Conservation (phyloP, 2,797 vertebrate genomes). For the Amblyopsis hoosieri region DNA sequence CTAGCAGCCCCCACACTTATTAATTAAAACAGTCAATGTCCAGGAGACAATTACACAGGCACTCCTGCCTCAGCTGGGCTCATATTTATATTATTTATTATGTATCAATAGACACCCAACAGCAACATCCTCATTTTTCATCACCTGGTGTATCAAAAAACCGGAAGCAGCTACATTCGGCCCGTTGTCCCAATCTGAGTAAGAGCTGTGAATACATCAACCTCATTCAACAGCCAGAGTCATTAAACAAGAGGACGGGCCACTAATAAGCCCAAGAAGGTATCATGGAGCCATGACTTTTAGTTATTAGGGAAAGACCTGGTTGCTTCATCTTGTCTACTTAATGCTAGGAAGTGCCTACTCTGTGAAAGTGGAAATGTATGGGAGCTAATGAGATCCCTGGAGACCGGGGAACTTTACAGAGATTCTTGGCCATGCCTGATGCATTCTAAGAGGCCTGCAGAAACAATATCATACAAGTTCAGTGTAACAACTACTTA, state of each 20-base stretch:
- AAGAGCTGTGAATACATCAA: constrained; percentile 51
- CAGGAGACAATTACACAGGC: constrained; percentile 47
- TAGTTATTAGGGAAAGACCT: constrained; percentile 66
- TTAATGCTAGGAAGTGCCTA: constrained; percentile 77
- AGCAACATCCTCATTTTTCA: constrained; percentile 44
- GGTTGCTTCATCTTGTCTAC: constrained; percentile 67
- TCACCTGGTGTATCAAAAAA: constrained; percentile 24
- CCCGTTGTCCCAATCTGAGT: constrained; percentile 36
- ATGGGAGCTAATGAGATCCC: constrained; percentile 81
- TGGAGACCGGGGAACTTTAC: constrained; percentile 70
- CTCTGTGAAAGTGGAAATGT: constrained; percentile 73
- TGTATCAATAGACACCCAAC: constrained; percentile 26
- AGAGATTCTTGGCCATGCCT: constrained; percentile 70
- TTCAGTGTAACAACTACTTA: constrained; percentile 68
- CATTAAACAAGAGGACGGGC: constrained; percentile 64
- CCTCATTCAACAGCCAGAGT: constrained; percentile 44
- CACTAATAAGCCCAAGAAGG: constrained; percentile 67
- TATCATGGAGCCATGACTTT: constrained; percentile 59
- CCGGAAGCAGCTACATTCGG: constrained; percentile 36
- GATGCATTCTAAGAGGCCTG: constrained; percentile 68
- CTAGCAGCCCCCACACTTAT: constrained; percentile 58
- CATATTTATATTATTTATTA: constrained; percentile 13
- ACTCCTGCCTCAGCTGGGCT: constrained; percentile 16
- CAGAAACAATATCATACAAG: constrained; percentile 75
- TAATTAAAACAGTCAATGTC: constrained; percentile 72